Conservation (phyloP, 2,888 invertebrate species). For the Agrenia bidenticulata region DNA sequence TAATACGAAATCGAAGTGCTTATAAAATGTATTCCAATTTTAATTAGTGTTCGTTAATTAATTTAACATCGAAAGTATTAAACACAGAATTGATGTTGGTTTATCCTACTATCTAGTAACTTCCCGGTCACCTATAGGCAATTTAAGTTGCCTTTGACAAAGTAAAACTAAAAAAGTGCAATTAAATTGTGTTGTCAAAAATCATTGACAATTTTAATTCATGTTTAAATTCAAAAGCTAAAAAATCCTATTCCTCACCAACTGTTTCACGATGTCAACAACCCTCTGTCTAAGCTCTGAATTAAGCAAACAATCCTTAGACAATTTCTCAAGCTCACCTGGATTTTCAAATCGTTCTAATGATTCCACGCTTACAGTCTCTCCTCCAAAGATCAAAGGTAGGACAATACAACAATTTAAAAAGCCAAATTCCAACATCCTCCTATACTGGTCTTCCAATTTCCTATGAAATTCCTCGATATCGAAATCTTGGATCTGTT, state of each 20-base stretch:
- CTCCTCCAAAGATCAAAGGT: constrained; percentile 14
- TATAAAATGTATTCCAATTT: no score
- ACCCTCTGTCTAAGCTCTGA: constrained; percentile 14
- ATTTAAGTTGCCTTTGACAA: no score
- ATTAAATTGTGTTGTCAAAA: no score
- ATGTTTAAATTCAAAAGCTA: no score
- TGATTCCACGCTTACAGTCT: neutral
- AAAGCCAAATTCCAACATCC: constrained; percentile 36
- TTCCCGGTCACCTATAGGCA: no score
- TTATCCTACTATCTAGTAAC: no score
- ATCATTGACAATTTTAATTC: no score
- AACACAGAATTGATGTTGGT: no score
- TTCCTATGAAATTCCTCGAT: constrained; percentile 42
- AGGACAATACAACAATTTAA: constrained; percentile 19
- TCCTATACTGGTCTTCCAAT: constrained; percentile 34
- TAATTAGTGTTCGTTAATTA: no score
- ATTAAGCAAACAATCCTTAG: constrained; percentile 18
- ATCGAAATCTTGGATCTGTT: constrained; percentile 27
- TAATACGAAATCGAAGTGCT: no score
- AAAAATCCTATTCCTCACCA: constrained; percentile 20
- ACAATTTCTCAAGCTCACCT: constrained; percentile 6
- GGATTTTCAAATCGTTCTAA: constrained; percentile 5
- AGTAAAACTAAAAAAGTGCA: no score
- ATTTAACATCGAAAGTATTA: no score
- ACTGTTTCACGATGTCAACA: constrained; percentile 24